These are phyloP conservation scores for Dryococelus australis DNA, from an alignment of 2,888 invertebrate genomes.

Conservation along the genomic window DNA sequence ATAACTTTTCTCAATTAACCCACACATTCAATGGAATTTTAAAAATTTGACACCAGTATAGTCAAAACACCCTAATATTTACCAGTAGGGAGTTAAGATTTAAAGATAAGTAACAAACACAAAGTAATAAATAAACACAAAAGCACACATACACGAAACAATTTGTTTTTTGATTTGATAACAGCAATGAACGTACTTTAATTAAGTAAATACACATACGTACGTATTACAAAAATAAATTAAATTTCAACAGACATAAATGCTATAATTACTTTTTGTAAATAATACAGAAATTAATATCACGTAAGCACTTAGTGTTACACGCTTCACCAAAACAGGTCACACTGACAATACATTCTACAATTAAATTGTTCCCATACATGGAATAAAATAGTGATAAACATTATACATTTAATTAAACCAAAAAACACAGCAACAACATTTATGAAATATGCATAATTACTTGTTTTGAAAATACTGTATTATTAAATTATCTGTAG, in stretches of 20 bases:
- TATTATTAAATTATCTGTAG: no score
- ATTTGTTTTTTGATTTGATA: neutral
- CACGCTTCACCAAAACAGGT: neutral
- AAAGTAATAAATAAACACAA: neutral
- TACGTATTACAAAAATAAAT: neutral
- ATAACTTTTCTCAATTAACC: neutral
- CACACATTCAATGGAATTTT: neutral
- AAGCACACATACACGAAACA: neutral
- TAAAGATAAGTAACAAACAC: neutral
- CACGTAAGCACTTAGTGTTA: neutral
- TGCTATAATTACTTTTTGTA: neutral
- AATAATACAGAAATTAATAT: constrained; percentile 1
- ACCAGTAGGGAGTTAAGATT: neutral
- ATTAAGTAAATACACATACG: neutral
- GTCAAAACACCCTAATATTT: no score
- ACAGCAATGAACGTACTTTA: neutral
- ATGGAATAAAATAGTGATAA: neutral
- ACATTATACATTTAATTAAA: neutral
- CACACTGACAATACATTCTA: neutral
- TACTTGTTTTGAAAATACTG: neutral
- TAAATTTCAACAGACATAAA: neutral
- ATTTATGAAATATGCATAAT: neutral
- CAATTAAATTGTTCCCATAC: neutral
- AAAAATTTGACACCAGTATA: no score
- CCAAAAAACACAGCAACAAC: neutral